Evolutionary conservation across 2,797 vertebrate species (phyloP), one percentile per base, ranked within the genome.

Genomic region (Urosaurus nigricauda): DNA sequence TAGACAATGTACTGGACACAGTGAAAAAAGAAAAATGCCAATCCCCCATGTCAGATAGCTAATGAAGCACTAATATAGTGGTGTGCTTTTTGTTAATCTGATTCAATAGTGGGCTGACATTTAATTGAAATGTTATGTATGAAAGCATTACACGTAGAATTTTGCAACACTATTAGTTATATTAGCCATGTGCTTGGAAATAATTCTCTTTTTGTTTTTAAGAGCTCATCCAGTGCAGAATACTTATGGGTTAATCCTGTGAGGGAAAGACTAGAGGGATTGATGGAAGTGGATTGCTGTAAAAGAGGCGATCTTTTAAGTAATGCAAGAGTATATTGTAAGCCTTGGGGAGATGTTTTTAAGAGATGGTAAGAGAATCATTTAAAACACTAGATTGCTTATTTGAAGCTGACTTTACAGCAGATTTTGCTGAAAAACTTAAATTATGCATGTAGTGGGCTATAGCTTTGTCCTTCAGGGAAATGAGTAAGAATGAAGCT

Each of bases 391-490:
- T 43, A 86, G 85, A 90, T 60, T 68, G 58, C 63, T 93, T 92
- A 35, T 93, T 87, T 90, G 84, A 93, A 56, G 51, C 74, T 79
- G 0, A 89, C 35, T 60, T 89, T 91, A 37, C 43, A 43, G 58
- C 56, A 87, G 1, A 11, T 88, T 94, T 95, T 78, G 71, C 26
- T 81, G 51, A 82, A 80, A 83, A 88, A 29, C 89, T 86, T 95
- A 90, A 94, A 95, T 96, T 95, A 94, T 83, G 51, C 90, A 88
- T 90, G 83, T 89, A 80, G 88, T 79, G 81, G 83, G 79, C 82
- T 85, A 90, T 14, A 86, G 86, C 53, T 77, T 92, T 82, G 84
- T 79, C 71, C 85, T 95, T 88, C 93, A 93, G 87, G 91, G 86
- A 93, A 95, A 93, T 86, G 79, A 93, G 40, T 87, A 60, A 91